Percentiles rank a stretch among this genome's conserved stretches.
These are phyloP conservation scores for Leptopilina drosophilae DNA, from an alignment of 2,888 invertebrate genomes.

Conservation along the genomic window DNA sequence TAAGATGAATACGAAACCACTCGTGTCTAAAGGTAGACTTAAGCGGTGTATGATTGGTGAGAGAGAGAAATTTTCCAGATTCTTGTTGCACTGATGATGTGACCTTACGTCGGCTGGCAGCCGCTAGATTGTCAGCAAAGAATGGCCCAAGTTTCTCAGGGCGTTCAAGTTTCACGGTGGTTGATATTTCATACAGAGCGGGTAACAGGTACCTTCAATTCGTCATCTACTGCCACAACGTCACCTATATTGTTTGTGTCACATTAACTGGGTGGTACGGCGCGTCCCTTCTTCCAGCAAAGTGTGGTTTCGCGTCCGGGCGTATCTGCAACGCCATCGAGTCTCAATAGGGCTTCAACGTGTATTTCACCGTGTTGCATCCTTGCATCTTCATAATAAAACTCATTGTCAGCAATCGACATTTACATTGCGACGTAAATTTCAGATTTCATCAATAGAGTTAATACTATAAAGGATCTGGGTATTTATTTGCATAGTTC, in stretches of 20 bases:
- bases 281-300: constrained; percentile 65
- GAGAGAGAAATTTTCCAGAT: constrained; percentile 24
- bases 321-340: constrained; percentile 53
- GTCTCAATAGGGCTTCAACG: constrained; percentile 54
- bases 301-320: constrained; percentile 76
- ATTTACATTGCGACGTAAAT: too few species aligned
- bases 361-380: too few species aligned
- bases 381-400: too few species aligned
- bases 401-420: too few species aligned
- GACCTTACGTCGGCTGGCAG: constrained; percentile 33
- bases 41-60: not conserved
- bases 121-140: constrained; percentile 40
- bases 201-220: constrained; percentile 67
- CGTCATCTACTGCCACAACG: constrained; percentile 64
- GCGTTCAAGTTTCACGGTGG: constrained; percentile 76
- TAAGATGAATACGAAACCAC: not conserved
- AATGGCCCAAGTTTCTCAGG: constrained; percentile 74
- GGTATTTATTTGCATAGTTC: too few species aligned
- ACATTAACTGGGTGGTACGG: constrained; percentile 58
- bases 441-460: too few species aligned
- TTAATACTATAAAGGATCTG: too few species aligned
- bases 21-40: not conserved
- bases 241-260: constrained; percentile 71
- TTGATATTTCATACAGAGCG: constrained; percentile 77
- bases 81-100: constrained; percentile 8